These are phyloP conservation scores for Pterocles gutturalis DNA, from an alignment of 2,113 vertebrate species.

Conservation along the genomic window DNA sequence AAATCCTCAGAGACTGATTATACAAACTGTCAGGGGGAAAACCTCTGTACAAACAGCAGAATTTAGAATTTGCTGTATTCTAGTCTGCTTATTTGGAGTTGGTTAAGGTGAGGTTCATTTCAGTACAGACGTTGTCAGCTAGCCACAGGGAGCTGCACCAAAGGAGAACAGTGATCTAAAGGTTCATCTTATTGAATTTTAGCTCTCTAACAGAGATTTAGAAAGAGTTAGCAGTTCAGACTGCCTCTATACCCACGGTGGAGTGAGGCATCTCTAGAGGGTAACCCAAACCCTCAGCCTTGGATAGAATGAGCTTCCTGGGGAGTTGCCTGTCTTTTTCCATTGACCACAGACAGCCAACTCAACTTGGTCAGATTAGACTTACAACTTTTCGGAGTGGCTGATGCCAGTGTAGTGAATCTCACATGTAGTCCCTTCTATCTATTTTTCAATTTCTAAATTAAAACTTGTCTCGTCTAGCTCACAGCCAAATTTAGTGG, in stretches of 20 bases:
- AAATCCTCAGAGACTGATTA: conserved; percentile 6
- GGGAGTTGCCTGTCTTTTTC: not conserved
- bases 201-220: not conserved
- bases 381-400: not conserved
- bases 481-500: not conserved
- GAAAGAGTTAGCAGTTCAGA: not conserved
- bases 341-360: not conserved
- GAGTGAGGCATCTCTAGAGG: not conserved
- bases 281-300: not conserved
- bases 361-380: not conserved
- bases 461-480: not conserved
- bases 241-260: not conserved
- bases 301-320: not conserved
- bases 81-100: not conserved
- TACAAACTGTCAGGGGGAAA: not conserved
- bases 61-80: not conserved
- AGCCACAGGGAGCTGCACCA: not conserved
- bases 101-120: not conserved
- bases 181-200: not conserved
- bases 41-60: not conserved
- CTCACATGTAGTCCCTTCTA: not conserved
- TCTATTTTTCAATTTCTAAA: not conserved
- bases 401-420: not conserved
- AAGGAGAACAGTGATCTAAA: not conserved
- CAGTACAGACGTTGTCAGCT: not conserved